Percentiles rank a stretch among this genome's conserved stretches.
These are phyloP conservation scores for Dendrolimus punctatus DNA, from an alignment of 1,140 invertebrate genomes.

Conservation along the genomic window DNA sequence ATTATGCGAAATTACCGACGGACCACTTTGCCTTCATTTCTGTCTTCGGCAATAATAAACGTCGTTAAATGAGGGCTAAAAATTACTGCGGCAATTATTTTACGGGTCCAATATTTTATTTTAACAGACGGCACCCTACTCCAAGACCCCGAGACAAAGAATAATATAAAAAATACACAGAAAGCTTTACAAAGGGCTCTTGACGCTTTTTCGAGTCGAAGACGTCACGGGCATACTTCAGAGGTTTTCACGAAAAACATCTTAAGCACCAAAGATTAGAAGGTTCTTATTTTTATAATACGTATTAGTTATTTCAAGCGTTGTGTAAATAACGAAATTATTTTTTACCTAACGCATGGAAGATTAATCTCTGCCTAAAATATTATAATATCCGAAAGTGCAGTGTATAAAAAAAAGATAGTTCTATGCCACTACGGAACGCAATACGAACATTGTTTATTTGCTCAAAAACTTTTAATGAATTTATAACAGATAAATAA, in stretches of 20 bases:
- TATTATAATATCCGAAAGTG: no score
- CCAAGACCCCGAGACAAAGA: slow-evolving; percentile 37
- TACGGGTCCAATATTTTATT: slow-evolving; percentile 54
- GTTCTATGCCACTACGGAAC: no score
- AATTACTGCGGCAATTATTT: slow-evolving; percentile 56
- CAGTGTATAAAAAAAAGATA: no score
- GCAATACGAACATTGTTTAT: no score
- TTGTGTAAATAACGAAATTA: no score
- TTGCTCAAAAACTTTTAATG: no score
- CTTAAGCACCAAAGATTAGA: background rate
- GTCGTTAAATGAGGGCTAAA: slow-evolving; percentile 43
- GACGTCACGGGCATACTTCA: no score
- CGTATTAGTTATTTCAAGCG: no score
- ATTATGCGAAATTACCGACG: slow-evolving; percentile 34
- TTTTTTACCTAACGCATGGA: no score
- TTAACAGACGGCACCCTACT: slow-evolving; percentile 30
- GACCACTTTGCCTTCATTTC: slow-evolving; percentile 14
- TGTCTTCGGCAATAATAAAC: slow-evolving; percentile 30
- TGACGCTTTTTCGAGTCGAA: slow-evolving; percentile 20
- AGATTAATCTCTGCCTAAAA: no score
- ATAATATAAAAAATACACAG: slow-evolving; percentile 47
- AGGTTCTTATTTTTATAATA: no score
- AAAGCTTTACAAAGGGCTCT: slow-evolving; percentile 40
- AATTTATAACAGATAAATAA: no score
- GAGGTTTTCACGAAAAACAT: slow-evolving; percentile 6